These are phyloP conservation scores for human (Homo sapiens) DNA, from an alignment of 2,113 vertebrate species.

Conservation along the genomic window DNA sequence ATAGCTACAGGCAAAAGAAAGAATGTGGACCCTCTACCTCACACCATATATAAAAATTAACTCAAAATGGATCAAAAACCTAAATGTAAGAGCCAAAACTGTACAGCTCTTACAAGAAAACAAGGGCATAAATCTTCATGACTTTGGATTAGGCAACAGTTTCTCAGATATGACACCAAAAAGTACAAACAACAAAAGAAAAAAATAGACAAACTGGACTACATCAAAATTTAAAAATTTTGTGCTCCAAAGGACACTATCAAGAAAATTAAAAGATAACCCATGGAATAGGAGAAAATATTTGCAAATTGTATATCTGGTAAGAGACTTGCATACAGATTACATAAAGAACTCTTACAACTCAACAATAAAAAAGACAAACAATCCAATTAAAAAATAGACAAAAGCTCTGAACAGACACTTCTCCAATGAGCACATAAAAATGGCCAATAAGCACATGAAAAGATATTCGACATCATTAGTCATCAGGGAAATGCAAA, in stretches of 20 bases:
- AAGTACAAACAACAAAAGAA: constrained; percentile 23
- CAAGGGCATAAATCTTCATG: background rate
- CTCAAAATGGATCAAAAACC: constrained; percentile 29
- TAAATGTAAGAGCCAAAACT: constrained; percentile 14
- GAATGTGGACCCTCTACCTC: background rate
- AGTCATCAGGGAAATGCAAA: constrained; percentile 51
- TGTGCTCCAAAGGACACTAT: background rate
- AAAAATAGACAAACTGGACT: background rate
- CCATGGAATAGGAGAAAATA: constrained; percentile 23
- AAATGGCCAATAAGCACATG: constrained; percentile 13
- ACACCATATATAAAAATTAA: constrained; percentile 44
- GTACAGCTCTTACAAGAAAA: constrained; percentile 42
- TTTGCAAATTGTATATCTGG: constrained; percentile 9
- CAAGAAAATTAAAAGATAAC: constrained; percentile 27
- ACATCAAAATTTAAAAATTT: constrained; percentile 35
- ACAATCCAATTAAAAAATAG: constrained; percentile 14
- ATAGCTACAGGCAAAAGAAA: constrained; percentile 40
- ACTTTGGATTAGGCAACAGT: background rate
- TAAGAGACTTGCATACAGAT: background rate
- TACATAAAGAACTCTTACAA: constrained; percentile 35
- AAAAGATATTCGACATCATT: constrained; percentile 40
- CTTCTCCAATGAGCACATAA: constrained; percentile 13
- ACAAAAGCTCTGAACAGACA: constrained; percentile 54
- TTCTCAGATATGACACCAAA: constrained; percentile 33
- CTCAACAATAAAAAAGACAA: background rate